These are phyloP conservation scores for Octodon degus DNA, from an alignment of 2,113 vertebrate species.

Conservation along the genomic window DNA sequence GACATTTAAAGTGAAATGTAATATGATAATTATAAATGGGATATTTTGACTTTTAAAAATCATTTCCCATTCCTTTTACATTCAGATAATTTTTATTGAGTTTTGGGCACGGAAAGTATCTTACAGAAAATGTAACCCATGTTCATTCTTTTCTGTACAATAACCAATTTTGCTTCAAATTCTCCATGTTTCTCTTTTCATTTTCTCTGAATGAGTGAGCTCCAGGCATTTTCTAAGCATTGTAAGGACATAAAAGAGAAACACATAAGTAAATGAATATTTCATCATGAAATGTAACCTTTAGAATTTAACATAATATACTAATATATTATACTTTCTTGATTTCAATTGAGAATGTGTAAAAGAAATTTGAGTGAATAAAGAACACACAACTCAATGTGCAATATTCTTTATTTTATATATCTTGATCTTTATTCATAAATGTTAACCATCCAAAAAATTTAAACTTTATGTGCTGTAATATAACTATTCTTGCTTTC, in stretches of 20 bases:
- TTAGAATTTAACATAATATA: conserved; percentile 36
- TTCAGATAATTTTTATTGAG: not conserved
- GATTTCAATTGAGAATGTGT: not conserved
- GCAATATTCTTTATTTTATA: not conserved
- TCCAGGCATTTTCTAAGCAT: not conserved
- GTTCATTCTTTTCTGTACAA: conserved; percentile 13
- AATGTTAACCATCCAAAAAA: not conserved
- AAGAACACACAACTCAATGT: not conserved
- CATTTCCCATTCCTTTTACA: not conserved
- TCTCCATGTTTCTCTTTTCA: conserved; percentile 6
- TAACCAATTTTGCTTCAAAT: conserved; percentile 4
- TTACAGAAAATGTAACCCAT: not conserved
- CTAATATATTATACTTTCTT: not conserved
- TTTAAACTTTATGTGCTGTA: not conserved
- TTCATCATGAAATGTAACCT: conserved; percentile 39
- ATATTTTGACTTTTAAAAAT: conserved; percentile 25
- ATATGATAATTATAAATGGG: not conserved
- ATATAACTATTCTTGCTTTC: not conserved
- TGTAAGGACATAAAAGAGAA: conserved; percentile 31
- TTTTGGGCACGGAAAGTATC: conserved; percentile 3
- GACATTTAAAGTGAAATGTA: conserved; percentile 26
- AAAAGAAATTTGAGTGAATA: conserved; percentile 10
- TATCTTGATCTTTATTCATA: conserved; percentile 27
- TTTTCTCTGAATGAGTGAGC: not conserved
- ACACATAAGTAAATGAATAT: not conserved